phyloP scores from a whole-genome alignment of 2,888 invertebrate species.

The Tetranychus piercei region DNA sequence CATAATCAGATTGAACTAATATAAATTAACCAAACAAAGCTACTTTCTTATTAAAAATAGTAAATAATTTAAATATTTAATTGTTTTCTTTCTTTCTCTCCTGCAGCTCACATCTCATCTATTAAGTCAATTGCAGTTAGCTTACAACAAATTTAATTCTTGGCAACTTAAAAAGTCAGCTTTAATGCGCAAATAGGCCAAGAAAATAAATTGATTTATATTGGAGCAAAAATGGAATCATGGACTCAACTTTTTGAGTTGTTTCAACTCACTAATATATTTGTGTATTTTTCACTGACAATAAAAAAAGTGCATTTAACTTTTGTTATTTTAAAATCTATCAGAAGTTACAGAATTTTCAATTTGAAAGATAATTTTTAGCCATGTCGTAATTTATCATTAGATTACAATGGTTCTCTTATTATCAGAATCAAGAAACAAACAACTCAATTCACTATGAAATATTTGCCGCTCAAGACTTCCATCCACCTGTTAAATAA shows the following conservation, averaged over 20 bases:
- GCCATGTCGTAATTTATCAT: too few species aligned
- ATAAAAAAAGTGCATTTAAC: not conserved
- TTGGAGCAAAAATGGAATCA: not conserved
- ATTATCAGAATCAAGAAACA: too few species aligned
- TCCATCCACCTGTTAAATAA: not conserved
- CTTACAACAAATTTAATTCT: constrained; percentile 61
- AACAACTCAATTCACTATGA: too few species aligned
- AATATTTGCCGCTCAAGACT: not conserved
- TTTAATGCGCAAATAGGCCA: not conserved
- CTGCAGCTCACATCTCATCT: constrained; percentile 44
- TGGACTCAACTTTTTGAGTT: not conserved
- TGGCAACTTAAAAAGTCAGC: constrained; percentile 45
- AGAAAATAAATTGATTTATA: not conserved
- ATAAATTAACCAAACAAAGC: not conserved
- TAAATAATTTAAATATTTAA: not conserved
- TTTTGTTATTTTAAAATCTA: not conserved
- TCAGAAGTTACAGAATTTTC: not conserved
- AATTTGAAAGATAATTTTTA: not conserved
- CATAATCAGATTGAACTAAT: not conserved
- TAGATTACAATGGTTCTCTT: too few species aligned
- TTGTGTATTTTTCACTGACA: not conserved
- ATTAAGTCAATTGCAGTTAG: constrained; percentile 64
- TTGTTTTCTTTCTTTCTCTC: constrained; percentile 7
- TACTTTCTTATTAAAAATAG: not conserved
- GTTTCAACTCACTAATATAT: not conserved